Conservation (phyloP, 1,140 invertebrate species). For the Stegodyphus dumicola region DNA sequence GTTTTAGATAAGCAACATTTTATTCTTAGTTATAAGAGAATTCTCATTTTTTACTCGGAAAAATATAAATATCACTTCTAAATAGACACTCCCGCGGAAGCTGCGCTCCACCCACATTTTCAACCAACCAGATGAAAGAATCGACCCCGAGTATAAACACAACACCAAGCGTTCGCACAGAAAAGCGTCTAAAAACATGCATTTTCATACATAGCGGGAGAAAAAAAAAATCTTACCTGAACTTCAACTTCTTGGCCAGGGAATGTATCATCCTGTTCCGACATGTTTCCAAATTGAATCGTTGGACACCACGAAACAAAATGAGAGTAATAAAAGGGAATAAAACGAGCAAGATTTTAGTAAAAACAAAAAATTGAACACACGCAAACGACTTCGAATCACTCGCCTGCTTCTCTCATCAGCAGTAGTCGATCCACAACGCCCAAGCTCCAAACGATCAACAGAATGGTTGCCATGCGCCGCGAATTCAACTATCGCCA, state of each 20-base stretch:
- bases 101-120: slow-evolving; percentile 32
- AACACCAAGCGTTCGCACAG: slow-evolving; percentile 7
- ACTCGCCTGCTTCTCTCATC: slow-evolving; percentile 34
- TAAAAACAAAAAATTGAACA: slow-evolving; percentile 46
- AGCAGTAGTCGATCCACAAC: slow-evolving; percentile 39
- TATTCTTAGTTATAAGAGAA: too few species aligned
- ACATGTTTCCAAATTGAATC: slow-evolving; percentile 33
- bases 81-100: slow-evolving; percentile 38
- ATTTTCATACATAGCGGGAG: neutral
- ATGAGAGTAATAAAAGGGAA: slow-evolving; percentile 36
- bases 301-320: slow-evolving; percentile 32
- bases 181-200: neutral
- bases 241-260: slow-evolving; percentile 57
- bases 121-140: slow-evolving; percentile 48
- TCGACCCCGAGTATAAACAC: slow-evolving; percentile 46
- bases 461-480: slow-evolving; percentile 33
- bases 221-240: slow-evolving; percentile 25
- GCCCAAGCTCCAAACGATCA: slow-evolving; percentile 37
- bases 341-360: slow-evolving; percentile 36
- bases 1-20: too few species aligned
- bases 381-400: slow-evolving; percentile 30
- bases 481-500: too few species aligned
- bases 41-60: too few species aligned
- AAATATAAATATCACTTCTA: neutral
- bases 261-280: slow-evolving; percentile 61